These are phyloP conservation scores for Halocaridina rubra DNA, from an alignment of 2,888 invertebrate species.

Conservation along the genomic window DNA sequence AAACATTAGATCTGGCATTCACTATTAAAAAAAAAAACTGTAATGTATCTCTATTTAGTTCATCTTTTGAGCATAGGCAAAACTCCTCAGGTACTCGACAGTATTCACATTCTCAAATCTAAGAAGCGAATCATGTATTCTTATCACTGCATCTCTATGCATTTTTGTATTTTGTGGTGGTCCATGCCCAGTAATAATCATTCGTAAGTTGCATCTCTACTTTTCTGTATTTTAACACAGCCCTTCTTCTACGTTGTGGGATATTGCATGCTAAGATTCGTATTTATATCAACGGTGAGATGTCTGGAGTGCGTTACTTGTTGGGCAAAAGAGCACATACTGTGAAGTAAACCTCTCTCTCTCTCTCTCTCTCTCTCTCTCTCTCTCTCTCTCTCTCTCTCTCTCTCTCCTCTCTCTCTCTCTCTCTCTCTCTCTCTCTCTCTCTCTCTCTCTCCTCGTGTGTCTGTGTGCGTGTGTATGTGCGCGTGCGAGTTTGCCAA, in stretches of 20 bases:
- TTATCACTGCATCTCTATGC: too few relatives aligned
- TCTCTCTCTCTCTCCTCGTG: background rate
- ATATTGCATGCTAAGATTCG: background rate
- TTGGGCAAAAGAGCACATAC: too few relatives aligned
- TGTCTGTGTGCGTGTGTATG: too few relatives aligned
- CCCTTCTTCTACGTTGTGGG: background rate
- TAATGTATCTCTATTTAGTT: background rate
- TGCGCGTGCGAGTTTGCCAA: too few relatives aligned
- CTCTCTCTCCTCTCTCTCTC: background rate
- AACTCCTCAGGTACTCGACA: conserved; percentile 1
- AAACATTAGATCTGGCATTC: background rate
- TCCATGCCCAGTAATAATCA: background rate
- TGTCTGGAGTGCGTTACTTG: too few relatives aligned
- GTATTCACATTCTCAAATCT: background rate
- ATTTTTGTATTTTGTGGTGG: background rate
- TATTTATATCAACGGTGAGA: background rate
- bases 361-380: background rate
- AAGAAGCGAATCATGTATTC: conserved; percentile 1
- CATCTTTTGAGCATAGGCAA: background rate
- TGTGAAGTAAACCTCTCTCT: too few relatives aligned
- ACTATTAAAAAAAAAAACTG: background rate
- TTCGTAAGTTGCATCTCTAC: background rate
- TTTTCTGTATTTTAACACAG: background rate
- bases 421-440: background rate
- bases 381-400: background rate